phyloP scores from a whole-genome alignment of 2,113 vertebrate genomes.

The Anoura caudifer region DNA sequence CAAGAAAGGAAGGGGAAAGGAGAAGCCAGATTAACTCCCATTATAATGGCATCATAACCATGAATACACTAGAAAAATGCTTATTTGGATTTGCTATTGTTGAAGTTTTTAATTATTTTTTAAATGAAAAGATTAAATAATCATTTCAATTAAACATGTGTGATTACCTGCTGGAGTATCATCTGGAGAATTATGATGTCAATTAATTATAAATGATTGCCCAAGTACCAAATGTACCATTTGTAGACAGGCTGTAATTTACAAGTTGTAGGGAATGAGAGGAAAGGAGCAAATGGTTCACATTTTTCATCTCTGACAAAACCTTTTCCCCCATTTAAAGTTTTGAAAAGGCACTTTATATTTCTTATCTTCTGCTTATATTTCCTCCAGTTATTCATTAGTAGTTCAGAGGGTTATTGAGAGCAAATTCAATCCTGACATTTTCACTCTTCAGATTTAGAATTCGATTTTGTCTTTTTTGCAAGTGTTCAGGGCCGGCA shows the following conservation, averaged over 20 bases:
- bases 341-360: neutral
- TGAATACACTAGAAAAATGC: constrained; percentile 13
- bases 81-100: constrained; percentile 21
- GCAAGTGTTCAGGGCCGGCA: neutral
- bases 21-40: constrained; percentile 17
- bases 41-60: neutral
- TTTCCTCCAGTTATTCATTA: constrained; percentile 26
- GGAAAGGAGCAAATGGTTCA: neutral
- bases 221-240: constrained; percentile 27
- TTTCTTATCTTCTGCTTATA: neutral
- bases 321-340: neutral
- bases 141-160: constrained; percentile 48
- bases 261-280: neutral
- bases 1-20: neutral
- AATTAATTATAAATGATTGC: constrained; percentile 53
- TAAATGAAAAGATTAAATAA: constrained; percentile 23
- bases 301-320: constrained; percentile 9
- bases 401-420: constrained; percentile 1
- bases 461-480: constrained; percentile 36
- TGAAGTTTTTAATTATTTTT: constrained; percentile 36
- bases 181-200: constrained; percentile 10
- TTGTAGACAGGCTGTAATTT: constrained; percentile 46
- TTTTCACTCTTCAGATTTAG: constrained; percentile 19
- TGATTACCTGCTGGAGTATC: constrained; percentile 36
- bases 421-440: constrained; percentile 24